phyloP scores from a whole-genome alignment of 2,113 vertebrate species.

The Chaenogobius annularis region DNA sequence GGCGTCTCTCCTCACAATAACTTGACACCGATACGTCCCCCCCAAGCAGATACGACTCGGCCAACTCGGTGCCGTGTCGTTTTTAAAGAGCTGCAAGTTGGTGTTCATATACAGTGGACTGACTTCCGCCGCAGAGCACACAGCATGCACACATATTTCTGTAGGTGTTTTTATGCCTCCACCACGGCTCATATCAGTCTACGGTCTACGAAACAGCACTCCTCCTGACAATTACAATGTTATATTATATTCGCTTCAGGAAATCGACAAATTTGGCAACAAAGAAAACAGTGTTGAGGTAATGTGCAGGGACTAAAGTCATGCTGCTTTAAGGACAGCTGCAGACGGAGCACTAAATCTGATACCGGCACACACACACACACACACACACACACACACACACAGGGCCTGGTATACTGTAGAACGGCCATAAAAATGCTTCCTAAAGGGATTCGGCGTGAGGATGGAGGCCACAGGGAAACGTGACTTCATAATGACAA shows the following conservation, averaged over 20 bases:
- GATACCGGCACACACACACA: slow-evolving; percentile 6
- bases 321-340: slow-evolving; percentile 30
- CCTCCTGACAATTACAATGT: slow-evolving; percentile 6
- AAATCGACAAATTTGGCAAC: slow-evolving; percentile 20
- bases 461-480: background rate
- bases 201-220: background rate
- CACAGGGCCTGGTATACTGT: background rate
- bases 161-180: slow-evolving; percentile 9
- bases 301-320: slow-evolving; percentile 13
- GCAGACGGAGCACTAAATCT: slow-evolving; percentile 18
- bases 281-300: slow-evolving; percentile 19
- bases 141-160: slow-evolving; percentile 15
- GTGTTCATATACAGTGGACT: background rate
- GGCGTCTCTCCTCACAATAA: background rate
- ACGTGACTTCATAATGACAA: background rate
- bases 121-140: background rate
- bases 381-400: too few relatives aligned
- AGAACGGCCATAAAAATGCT: slow-evolving; percentile 10
- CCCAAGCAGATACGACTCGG: background rate
- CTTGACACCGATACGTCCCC: too few relatives aligned
- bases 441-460: background rate
- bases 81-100: background rate
- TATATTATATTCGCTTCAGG: slow-evolving; percentile 13
- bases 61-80: background rate
- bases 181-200: background rate